Base-by-base conservation (phyloP, 2,888 invertebrate species). In the Dryocosmus kuriphilus region DNA sequence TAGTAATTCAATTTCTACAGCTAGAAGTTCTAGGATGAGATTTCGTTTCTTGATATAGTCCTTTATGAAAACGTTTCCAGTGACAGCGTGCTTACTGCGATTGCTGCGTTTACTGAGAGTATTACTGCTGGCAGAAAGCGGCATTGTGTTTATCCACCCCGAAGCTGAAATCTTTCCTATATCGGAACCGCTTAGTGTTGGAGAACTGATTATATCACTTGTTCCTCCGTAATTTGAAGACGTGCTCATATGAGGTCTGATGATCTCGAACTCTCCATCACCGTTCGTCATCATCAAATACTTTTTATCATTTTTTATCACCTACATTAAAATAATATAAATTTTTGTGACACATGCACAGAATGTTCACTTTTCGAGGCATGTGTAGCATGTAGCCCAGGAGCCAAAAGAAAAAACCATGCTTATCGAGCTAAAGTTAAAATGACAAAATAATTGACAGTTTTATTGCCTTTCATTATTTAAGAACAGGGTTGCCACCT, bases 81-180 rank as follows among this genome's bases (percentile, higher is more conserved):
- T 92, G 65, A 94, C 92, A 75, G 95, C 93, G 89, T 97, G 94
- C 87, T 95, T 93, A 86, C 96, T 95, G 81, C 96, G 94, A 88
- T 95, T 95, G 30, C 97, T 97, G 4, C 96, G 93, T 91, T 96
- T 97, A 76, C 95, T 94, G 30, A 95, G 88, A 0, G 95, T 96
- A 24, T 94, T 94, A 22, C 93, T 92, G 90, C 95, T 93, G 86
- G 95, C 92, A 27, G 96, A 96, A 65, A 96, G 93, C 0, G 95
- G 95, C 85, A 98, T 96, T n/a, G 98, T 98, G 89, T 98, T 98
- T 83, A 98, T 98, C 98, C 98, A 98, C 0, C 97, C 98, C 0
- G 94, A 94, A 30, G 94, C 94, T 0, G 94, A 80, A 0, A 94
- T 86, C 77, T 86, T 90, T 14, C 85, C 80, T 11, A 85, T 83